Evolutionary conservation across 2,797 vertebrate species (phyloP), one percentile per base, ranked within the genome.

Genomic region (Crotalus adamanteus): DNA sequence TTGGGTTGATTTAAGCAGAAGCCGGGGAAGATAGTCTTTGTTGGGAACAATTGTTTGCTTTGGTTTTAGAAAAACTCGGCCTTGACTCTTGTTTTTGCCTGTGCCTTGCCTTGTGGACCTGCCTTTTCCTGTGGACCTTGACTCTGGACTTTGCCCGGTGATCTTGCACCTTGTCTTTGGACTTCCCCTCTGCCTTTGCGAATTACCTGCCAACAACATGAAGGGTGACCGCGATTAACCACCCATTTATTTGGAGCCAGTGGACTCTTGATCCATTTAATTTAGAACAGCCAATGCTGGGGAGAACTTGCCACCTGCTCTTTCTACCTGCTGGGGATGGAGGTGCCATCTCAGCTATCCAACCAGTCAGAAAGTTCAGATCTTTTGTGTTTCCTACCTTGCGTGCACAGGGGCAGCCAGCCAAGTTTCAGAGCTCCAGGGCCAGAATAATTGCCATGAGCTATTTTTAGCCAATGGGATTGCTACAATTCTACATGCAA

Each of bases 231-330:
- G 90, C 93, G 93, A 96, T 96, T 96, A 95, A 96, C 95, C 92
- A 93, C 93, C 92, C 90, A 93, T 93, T 96, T 90, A 47, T 94
- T 94, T 94, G 95, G 94, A 95, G 94, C 92, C 92, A 95, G 94
- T 93, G 93, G 31, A 60, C 87, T 95, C 94, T 96, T 94, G 94
- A 95, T 95, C 93, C 20, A 91, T 94, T 95, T 95, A 93, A 95
- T 95, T 97, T 88, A 92, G 95, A 94, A 51, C 90, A 91, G 89
- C 89, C 61, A 53, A 91, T 94, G 93, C 93, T 95, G 93, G 91
- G 93, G 93, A 92, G 0, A 25, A 6, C 90, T 93, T 93, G 12
- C 95, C 95, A 96, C 96, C 96, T 97, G 95, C 93, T 93, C 47
- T 31, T 60, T 85, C 89, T 95, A 63, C 92, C 95, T 95, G 95